Base-by-base conservation (phyloP, 2,113 vertebrate species). In the Gallinago paraguaiae region DNA sequence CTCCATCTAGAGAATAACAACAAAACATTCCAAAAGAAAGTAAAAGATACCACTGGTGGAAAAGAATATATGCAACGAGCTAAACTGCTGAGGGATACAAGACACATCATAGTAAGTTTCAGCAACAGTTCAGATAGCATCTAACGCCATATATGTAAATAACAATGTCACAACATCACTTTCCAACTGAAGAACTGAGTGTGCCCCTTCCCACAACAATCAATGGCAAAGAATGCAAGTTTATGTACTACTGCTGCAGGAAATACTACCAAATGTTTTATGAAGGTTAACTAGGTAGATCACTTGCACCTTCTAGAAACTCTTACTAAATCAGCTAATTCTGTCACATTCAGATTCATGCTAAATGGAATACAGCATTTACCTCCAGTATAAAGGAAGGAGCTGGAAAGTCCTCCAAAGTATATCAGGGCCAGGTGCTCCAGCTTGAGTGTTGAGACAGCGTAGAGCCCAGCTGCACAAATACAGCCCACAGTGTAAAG, bases 381-480 rank as follows among this genome's bases (percentile, higher is more conserved):
- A 99, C 99, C 99, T 98, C 99, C 99, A 0, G 99, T 99, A 86
- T 99, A 99, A 78, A 99, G 98, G 93, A 99, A 99, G 41, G 99
- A 99, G 94, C 99, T 99, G 41, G 99, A 99, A 18, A 99, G 98
- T 17, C 99, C 99, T 54, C 99, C 99, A 2, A 99, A 99, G 96
- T 99, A 99, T 96, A 99, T 98, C 20, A 99, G 98, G 7, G 99
- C 99, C 41, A 99, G 95, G 86, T 99, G 99, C 95, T 99, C 99
- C 93, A 99, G 95, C 87, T 98, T 98, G 46, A 99, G 98, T 0
- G 98, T 97, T 6, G 99, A 99, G 63, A 99, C 90, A 53, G 97
- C 98, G 15, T 98, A 99, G 23, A 99, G 98, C 92, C 98, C 96
- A 2, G 98, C 99, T 9, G 99, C 99, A 48, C 99, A 99, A 88